Conservation (phyloP, 1,140 invertebrate genomes). For the Hermatobates lingyangjiaoensis region DNA sequence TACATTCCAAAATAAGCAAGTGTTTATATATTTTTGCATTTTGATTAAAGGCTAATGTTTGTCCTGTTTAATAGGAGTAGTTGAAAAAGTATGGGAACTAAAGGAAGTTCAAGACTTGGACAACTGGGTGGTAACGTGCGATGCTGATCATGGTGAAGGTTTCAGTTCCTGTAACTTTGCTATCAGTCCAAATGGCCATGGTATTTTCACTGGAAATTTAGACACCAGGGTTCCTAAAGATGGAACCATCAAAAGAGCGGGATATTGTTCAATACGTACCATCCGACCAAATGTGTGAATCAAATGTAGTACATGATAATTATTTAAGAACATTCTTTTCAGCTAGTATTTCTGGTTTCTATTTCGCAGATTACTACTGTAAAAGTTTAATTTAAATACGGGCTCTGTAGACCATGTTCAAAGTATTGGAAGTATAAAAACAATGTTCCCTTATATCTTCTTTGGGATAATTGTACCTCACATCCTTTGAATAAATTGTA, state of each 20-base stretch:
- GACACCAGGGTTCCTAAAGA: slow-evolving; percentile 53
- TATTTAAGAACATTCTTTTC: too few relatives aligned
- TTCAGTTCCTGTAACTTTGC: slow-evolving; percentile 41
- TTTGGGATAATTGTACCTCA: too few relatives aligned
- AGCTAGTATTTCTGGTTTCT: too few relatives aligned
- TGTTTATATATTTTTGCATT: neutral
- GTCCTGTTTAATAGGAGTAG: slow-evolving; percentile 33
- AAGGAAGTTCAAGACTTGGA: slow-evolving; percentile 37
- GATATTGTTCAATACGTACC: slow-evolving; percentile 59
- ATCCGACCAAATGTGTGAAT: slow-evolving; percentile 37
- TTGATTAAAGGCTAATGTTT: neutral
- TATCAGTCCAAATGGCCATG: slow-evolving; percentile 42
- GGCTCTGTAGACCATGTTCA: too few relatives aligned
- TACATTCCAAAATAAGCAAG: neutral
- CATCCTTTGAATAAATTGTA: too few relatives aligned
- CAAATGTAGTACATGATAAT: too few relatives aligned
- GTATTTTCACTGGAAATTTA: slow-evolving; percentile 54
- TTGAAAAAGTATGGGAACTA: slow-evolving; percentile 50
- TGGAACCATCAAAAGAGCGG: slow-evolving; percentile 48
- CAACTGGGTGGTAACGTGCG: slow-evolving; percentile 51
- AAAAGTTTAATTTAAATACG: too few relatives aligned
- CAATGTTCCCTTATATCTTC: too few relatives aligned
- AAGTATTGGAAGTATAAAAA: too few relatives aligned
- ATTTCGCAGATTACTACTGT: too few relatives aligned
- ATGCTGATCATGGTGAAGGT: slow-evolving; percentile 64